These are phyloP conservation scores for Taeniopygia guttata DNA, from an alignment of 2,797 vertebrate genomes.

Conservation along the genomic window DNA sequence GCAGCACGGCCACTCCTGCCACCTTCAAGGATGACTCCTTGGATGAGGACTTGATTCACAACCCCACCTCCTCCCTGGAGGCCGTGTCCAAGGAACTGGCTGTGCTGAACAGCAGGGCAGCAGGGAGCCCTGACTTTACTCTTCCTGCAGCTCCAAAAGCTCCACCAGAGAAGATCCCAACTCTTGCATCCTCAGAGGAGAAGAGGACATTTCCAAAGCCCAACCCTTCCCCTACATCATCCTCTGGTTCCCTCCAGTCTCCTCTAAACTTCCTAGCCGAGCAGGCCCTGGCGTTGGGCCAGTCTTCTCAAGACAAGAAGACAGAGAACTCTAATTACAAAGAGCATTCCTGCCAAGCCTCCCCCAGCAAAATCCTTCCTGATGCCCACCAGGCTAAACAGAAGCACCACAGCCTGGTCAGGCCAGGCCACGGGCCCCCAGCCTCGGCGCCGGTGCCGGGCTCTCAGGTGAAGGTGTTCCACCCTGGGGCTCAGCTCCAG, in stretches of 20 bases:
- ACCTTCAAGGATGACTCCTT: constrained; percentile 73
- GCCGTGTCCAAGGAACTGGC: constrained; percentile 74
- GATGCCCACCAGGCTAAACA: constrained; percentile 83
- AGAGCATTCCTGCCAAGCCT: constrained; percentile 74
- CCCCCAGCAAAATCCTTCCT: constrained; percentile 74
- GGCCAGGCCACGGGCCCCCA: constrained; percentile 59
- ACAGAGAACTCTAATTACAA: constrained; percentile 77
- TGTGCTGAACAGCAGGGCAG: constrained; percentile 59
- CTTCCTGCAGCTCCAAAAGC: constrained; percentile 54
- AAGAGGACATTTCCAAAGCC: constrained; percentile 74
- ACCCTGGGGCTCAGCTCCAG: constrained; percentile 72
- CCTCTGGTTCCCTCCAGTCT: constrained; percentile 68
- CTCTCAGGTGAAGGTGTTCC: constrained; percentile 76
- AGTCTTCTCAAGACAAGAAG: constrained; percentile 78
- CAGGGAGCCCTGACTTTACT: constrained; percentile 64
- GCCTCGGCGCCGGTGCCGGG: background rate
- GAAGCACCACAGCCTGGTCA: constrained; percentile 78
- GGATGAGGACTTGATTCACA: constrained; percentile 73
- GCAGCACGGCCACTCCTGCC: constrained; percentile 31
- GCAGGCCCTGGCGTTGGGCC: constrained; percentile 77
- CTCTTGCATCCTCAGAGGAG: constrained; percentile 68
- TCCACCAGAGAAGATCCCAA: constrained; percentile 62
- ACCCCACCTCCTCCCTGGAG: constrained; percentile 70
- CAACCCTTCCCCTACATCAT: constrained; percentile 38
- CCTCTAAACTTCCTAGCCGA: constrained; percentile 82